These are phyloP conservation scores for Branchinecta sandiegonensis DNA, from an alignment of 2,888 invertebrate genomes.

Conservation along the genomic window DNA sequence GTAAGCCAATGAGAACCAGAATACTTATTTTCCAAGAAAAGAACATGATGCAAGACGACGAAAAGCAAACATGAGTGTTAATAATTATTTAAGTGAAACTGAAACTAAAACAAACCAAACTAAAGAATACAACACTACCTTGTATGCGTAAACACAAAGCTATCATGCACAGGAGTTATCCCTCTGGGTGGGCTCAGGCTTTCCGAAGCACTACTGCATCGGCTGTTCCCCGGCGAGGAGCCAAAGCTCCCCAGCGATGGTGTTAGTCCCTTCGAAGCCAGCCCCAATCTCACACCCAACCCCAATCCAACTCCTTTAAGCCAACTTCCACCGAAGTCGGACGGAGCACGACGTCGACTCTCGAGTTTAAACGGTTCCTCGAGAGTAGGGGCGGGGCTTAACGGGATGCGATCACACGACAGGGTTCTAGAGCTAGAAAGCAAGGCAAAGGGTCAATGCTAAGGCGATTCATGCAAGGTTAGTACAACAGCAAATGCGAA, in stretches of 20 bases:
- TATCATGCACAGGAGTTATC: not conserved
- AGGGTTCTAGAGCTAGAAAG: not conserved
- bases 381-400: not conserved
- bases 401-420: not conserved
- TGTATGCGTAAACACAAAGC: constrained; percentile 5
- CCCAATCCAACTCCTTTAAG: not conserved
- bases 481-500: no score
- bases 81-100: no score
- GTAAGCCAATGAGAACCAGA: no score
- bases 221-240: not conserved
- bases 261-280: not conserved
- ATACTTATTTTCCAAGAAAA: no score
- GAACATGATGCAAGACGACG: no score
- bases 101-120: no score
- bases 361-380: not conserved
- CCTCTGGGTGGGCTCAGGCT: not conserved
- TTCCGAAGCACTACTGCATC: not conserved
- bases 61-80: no score
- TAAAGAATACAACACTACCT: not conserved
- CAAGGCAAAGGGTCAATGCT: no score
- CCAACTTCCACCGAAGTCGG: not conserved
- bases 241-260: not conserved
- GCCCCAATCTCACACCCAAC: not conserved
- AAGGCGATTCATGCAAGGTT: no score
- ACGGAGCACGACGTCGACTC: not conserved